These are phyloP conservation scores for Grus americana DNA, from an alignment of 2,113 vertebrate species.

Conservation along the genomic window DNA sequence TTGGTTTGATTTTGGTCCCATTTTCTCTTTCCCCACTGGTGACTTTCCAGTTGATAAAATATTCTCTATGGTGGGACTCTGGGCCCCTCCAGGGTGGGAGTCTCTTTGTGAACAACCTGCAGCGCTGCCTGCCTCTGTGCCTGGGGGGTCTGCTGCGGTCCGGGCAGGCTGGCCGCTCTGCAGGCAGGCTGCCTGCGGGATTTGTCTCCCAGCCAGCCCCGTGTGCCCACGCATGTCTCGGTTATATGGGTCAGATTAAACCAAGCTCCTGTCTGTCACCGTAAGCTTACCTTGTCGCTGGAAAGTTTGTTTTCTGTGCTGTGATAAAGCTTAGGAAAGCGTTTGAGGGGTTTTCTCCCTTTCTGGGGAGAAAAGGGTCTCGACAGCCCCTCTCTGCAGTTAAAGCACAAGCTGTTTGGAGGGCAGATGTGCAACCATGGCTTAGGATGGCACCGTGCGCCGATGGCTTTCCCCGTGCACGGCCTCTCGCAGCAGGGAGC, in stretches of 20 bases:
- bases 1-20: rapidly evolving
- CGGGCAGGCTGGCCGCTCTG: not conserved
- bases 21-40: not conserved
- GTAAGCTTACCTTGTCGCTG: not conserved
- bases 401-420: not conserved
- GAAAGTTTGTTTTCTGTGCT: not conserved
- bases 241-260: not conserved
- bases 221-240: rapidly evolving
- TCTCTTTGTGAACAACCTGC: not conserved
- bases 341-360: not conserved
- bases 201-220: not conserved
- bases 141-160: rapidly evolving
- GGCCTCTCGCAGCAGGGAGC: not conserved
- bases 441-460: rapidly evolving
- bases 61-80: rapidly evolving
- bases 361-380: not conserved
- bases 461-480: not conserved
- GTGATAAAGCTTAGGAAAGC: not conserved
- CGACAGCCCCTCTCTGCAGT: not conserved
- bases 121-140: not conserved
- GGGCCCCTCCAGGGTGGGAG: not conserved
- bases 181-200: not conserved
- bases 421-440: not conserved
- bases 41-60: rapidly evolving
- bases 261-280: not conserved